phyloP scores from a whole-genome alignment of 2,888 invertebrate genomes.

The Brenthis daphne region DNA sequence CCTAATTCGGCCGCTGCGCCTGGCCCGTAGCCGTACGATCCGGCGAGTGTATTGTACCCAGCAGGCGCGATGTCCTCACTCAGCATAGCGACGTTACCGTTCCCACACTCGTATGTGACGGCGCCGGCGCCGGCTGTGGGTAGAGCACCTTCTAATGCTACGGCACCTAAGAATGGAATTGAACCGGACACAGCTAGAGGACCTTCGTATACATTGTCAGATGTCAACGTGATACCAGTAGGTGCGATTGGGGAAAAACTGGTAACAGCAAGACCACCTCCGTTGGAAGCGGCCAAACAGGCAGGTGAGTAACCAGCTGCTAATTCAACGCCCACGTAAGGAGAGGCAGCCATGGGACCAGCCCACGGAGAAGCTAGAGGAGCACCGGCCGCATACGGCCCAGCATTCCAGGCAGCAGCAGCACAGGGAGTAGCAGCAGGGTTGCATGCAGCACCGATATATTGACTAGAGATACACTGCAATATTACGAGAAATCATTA shows the following conservation, averaged over 20 bases:
- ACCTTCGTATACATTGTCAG: conserved; percentile 52
- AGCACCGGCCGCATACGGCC: background rate
- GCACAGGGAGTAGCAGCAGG: conserved; percentile 11
- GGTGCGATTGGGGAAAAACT: conserved; percentile 52
- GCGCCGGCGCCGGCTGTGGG: conserved; percentile 45
- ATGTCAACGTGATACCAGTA: conserved; percentile 48
- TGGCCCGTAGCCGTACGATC: conserved; percentile 9
- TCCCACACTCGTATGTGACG: conserved; percentile 46
- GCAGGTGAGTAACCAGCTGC: conserved; percentile 16
- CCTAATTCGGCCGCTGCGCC: conserved; percentile 11
- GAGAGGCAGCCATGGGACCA: conserved; percentile 13
- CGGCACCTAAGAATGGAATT: conserved; percentile 43
- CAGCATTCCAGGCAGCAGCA: conserved; percentile 10
- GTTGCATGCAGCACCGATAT: conserved; percentile 29
- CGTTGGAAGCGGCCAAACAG: conserved; percentile 31
- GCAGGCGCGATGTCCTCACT: conserved; percentile 21
- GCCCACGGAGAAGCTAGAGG: conserved; percentile 16
- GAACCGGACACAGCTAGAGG: conserved; percentile 37
- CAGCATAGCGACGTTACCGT: conserved; percentile 44
- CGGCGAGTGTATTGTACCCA: conserved; percentile 23
- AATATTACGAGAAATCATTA: conserved; percentile 20
- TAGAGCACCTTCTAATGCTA: conserved; percentile 47
- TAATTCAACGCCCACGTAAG: conserved; percentile 15
- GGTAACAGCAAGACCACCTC: conserved; percentile 39
- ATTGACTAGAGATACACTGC: conserved; percentile 36